These are phyloP conservation scores for Podilymbus podiceps DNA, from an alignment of 2,113 vertebrate genomes.

Conservation along the genomic window DNA sequence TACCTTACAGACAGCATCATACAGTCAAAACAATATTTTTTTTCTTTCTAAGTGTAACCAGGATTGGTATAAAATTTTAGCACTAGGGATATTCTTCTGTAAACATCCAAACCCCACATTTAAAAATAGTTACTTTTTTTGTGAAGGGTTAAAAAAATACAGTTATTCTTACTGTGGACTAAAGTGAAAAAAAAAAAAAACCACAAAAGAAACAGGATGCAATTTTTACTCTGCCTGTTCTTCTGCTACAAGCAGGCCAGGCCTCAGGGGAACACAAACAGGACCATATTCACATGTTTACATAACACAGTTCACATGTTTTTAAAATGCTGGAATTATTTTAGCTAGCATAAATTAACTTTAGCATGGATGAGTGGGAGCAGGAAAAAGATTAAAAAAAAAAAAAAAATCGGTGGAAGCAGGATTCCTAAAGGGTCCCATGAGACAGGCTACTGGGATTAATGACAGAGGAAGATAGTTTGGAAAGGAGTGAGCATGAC, in stretches of 20 bases:
- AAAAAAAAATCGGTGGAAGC: neutral
- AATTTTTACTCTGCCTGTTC: neutral
- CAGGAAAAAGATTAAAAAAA: neutral
- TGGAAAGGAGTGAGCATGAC: neutral
- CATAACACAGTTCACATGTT: neutral
- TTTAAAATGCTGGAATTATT: neutral
- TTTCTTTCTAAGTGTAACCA: neutral
- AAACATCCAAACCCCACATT: neutral
- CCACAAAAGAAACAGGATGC: neutral
- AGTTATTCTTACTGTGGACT: neutral
- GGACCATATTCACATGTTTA: neutral
- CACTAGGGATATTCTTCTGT: neutral
- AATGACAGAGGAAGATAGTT: neutral
- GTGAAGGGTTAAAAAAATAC: neutral
- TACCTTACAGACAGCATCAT: neutral
- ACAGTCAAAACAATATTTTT: neutral
- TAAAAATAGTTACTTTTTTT: neutral
- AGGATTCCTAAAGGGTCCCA: neutral
- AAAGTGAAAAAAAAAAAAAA: neutral
- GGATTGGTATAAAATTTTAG: neutral
- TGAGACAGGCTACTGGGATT: neutral
- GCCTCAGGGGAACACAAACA: neutral
- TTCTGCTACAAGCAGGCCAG: neutral
- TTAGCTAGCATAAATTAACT: neutral
- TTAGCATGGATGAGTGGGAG: neutral